Evolutionary conservation across 2,888 invertebrate species (phyloP).

Genomic region (Atrina japonica): DNA sequence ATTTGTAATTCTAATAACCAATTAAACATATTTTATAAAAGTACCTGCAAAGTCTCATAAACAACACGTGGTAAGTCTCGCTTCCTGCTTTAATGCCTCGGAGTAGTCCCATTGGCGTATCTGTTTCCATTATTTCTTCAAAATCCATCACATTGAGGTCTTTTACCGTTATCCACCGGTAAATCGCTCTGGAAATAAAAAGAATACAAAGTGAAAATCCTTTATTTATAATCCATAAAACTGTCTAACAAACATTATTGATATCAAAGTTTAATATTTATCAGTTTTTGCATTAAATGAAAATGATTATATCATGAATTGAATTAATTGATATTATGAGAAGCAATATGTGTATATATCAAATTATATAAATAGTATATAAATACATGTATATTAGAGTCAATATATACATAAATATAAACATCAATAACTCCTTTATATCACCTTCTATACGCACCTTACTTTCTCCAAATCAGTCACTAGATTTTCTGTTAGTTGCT

Average conservation of each 20-base stretch:
- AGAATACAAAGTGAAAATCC: not conserved
- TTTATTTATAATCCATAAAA: not conserved
- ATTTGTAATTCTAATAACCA: too few relatives aligned
- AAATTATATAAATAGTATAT: too few relatives aligned
- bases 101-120: slow-evolving; percentile 80
- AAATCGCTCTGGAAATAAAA: slow-evolving; percentile 74
- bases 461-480: slow-evolving; percentile 79
- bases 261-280: too few relatives aligned
- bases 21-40: too few relatives aligned
- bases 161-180: slow-evolving; percentile 81
- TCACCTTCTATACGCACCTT: slow-evolving; percentile 69
- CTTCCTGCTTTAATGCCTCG: slow-evolving; percentile 81
- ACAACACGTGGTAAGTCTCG: slow-evolving; percentile 81
- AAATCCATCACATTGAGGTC: slow-evolving; percentile 80
- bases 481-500: slow-evolving; percentile 77
- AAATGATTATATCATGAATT: too few relatives aligned
- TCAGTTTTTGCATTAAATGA: too few relatives aligned
- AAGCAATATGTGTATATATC: too few relatives aligned
- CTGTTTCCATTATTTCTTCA: slow-evolving; percentile 82
- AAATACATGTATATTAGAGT: too few relatives aligned
- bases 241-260: too few relatives aligned
- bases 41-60: slow-evolving; percentile 81
- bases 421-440: too few relatives aligned
- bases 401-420: too few relatives aligned
- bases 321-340: too few relatives aligned